phyloP scores from a whole-genome alignment of 2,797 vertebrate species.

The Orientallactaga sibirica region DNA sequence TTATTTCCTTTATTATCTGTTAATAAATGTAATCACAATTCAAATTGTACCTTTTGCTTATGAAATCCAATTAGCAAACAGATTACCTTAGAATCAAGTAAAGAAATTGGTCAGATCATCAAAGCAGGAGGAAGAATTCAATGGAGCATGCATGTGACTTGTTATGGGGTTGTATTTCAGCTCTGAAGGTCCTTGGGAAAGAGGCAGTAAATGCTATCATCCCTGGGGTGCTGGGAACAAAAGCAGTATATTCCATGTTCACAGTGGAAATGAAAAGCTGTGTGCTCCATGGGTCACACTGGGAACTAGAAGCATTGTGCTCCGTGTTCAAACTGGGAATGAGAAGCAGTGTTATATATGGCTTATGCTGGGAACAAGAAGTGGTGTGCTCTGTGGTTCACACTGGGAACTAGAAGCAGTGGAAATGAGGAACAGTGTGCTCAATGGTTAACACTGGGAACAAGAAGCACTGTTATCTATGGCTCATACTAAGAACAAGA shows the following conservation, averaged over 20 bases:
- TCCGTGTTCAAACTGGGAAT: too few relatives aligned
- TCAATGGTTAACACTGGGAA: too few relatives aligned
- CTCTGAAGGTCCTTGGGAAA: not conserved
- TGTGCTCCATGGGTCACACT: too few relatives aligned
- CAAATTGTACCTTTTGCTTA: not conserved
- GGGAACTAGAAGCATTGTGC: too few relatives aligned
- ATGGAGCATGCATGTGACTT: slow-evolving; percentile 40
- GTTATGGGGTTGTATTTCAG: not conserved
- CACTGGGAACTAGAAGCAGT: too few relatives aligned
- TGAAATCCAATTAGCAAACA: slow-evolving; percentile 57
- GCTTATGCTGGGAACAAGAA: too few relatives aligned
- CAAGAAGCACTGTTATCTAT: too few relatives aligned
- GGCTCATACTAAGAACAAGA: too few relatives aligned
- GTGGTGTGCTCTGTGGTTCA: too few relatives aligned
- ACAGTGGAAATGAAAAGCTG: too few relatives aligned
- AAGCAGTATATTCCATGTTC: not conserved
- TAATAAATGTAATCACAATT: slow-evolving; percentile 35
- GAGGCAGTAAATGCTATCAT: not conserved
- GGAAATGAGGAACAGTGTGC: too few relatives aligned
- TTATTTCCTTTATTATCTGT: slow-evolving; percentile 5
- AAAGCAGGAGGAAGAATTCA: not conserved
- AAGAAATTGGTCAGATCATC: not conserved
- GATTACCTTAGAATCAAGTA: slow-evolving; percentile 29
- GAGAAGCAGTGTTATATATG: too few relatives aligned
- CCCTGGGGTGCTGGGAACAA: not conserved